Evolutionary conservation across 2,797 vertebrate genomes (phyloP), one percentile per base, ranked within the genome.

Genomic region (Anguilla megastoma): DNA sequence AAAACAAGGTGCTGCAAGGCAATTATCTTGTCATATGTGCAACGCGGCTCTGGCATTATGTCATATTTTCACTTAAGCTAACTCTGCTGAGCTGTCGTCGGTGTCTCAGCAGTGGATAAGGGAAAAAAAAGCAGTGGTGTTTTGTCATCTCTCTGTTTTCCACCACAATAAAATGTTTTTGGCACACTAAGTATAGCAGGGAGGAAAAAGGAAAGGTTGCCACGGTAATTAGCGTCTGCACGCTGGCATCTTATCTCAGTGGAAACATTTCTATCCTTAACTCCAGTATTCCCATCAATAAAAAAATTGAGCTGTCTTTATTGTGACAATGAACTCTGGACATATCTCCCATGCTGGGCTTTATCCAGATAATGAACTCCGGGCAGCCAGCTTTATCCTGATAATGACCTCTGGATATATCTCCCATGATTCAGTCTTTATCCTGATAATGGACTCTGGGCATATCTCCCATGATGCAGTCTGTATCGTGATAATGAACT

Each of bases 281-380:
- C 83, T n/a, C 60, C 54, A 24, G 36, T 36, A 83, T 76, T 88
- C 58, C 45, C 54, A 33, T 66, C 66, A 54, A 54, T 52, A 63
- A 85, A 36, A 84, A 80, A 89, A 66, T 3, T 1, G 69, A 89
- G 33, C 41, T 14, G 24, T 21, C 27, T 79, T 58, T 50, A 66
- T 63, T 52, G 58, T 2, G 69, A 84, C 84, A 86, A 87, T 87
- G 54, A 90, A 84, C 74, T 88, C 79, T 66, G 50, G 63, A 48
- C 45, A 14, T 79, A 18, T 82, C 18, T 74, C 52, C 86, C 36
- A 45, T 56, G 83, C 86, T 69, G 24, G 36, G 36, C 36, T 41
- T 41, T 3, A 41, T 41, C 36, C 36, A 41, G 36, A 41, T 41
- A 41, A 41, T 41, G 2, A 41, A 41, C 36, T 41, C 36, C 3